A percentile compares a stretch with the other conserved stretches of the same genome.
phyloP scores from a whole-genome alignment of 2,113 vertebrate species.

The Alligator mississippiensis region DNA sequence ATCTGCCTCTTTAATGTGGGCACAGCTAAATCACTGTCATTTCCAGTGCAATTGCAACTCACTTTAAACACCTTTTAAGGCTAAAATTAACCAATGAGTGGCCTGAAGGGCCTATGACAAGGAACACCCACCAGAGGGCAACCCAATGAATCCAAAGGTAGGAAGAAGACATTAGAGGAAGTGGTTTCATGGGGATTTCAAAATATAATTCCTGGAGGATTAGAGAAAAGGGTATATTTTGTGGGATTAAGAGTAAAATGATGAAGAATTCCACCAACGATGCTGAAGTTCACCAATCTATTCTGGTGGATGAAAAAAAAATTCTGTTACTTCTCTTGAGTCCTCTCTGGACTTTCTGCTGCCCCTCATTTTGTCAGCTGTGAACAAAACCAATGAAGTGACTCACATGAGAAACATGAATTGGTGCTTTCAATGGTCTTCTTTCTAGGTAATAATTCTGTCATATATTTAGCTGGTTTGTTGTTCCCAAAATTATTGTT shows the following conservation, averaged over 20 bases:
- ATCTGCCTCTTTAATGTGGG: background rate
- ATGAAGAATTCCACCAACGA: background rate
- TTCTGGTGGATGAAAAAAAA: conserved; percentile 19
- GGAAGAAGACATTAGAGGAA: background rate
- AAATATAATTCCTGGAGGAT: background rate
- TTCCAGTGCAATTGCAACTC: background rate
- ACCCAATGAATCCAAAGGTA: background rate
- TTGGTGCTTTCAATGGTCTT: background rate
- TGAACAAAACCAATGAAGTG: conserved; percentile 34
- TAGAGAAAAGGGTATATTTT: background rate
- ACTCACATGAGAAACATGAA: background rate
- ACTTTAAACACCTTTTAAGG: background rate
- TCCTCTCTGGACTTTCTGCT: background rate
- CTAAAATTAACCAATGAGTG: background rate
- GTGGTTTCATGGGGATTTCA: background rate
- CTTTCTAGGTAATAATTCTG: conserved; percentile 23
- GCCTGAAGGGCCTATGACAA: background rate
- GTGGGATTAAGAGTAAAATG: background rate
- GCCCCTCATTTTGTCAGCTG: conserved; percentile 5
- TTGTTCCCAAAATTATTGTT: conserved; percentile 13
- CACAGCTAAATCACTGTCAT: background rate
- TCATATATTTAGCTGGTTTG: conserved; percentile 24
- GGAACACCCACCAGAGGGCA: background rate
- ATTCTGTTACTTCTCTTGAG: background rate
- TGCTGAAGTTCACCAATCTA: background rate